These are phyloP conservation scores for Bursaphelenchus okinawaensis DNA, from an alignment of 2,888 invertebrate genomes.

Conservation along the genomic window DNA sequence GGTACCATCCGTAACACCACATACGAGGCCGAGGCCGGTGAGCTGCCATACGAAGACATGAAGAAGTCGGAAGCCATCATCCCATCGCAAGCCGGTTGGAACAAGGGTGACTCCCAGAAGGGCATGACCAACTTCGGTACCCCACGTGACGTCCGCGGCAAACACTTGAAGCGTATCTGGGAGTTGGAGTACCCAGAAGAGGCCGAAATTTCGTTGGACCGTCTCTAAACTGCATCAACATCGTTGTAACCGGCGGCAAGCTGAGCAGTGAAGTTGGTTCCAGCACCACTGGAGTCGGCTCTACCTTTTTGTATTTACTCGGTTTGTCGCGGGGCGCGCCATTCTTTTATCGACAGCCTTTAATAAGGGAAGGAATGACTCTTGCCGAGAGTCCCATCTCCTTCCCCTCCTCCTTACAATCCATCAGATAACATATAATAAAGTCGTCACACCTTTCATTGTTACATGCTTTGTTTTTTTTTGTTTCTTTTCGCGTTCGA, in stretches of 20 bases:
- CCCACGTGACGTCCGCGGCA: constrained; percentile 55
- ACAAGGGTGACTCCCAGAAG: constrained; percentile 57
- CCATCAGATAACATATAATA: not conserved
- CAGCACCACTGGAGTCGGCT: too few relatives aligned
- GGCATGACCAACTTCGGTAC: constrained; percentile 56
- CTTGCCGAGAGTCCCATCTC: not conserved
- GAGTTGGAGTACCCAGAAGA: constrained; percentile 54
- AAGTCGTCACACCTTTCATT: not conserved
- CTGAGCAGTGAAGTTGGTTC: too few relatives aligned
- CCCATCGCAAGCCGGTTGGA: constrained; percentile 58
- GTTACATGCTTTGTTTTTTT: not conserved
- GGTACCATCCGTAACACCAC: constrained; percentile 52
- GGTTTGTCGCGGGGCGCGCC: not conserved
- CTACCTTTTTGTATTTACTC: not conserved
- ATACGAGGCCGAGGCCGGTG: constrained; percentile 55
- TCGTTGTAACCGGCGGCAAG: too few relatives aligned
- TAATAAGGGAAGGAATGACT: not conserved
- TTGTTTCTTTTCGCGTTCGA: not conserved
- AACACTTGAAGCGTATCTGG: constrained; percentile 58
- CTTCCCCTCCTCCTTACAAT: not conserved
- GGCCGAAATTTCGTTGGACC: constrained; percentile 48
- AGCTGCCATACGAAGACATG: constrained; percentile 57
- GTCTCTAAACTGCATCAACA: constrained; percentile 42
- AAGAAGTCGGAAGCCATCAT: constrained; percentile 57
- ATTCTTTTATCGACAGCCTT: not conserved